These are phyloP conservation scores for Sericinus montela DNA, from an alignment of 2,888 invertebrate species.

Conservation along the genomic window DNA sequence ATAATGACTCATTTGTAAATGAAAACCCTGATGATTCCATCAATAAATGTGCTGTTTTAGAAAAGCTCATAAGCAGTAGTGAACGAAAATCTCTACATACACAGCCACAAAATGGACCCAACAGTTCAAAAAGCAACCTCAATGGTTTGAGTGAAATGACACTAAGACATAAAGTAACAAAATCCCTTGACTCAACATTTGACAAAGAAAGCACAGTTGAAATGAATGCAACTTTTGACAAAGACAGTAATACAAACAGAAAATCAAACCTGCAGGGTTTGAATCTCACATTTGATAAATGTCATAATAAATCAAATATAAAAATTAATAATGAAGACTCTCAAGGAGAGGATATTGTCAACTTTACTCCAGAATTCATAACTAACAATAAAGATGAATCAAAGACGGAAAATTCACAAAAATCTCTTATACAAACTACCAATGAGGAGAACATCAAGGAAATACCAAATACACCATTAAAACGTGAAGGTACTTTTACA, in stretches of 20 bases:
- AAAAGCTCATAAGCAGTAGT: slow-evolving; percentile 12
- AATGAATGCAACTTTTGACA: slow-evolving; percentile 25
- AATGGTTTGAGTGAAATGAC: too few relatives aligned
- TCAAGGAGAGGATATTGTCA: slow-evolving; percentile 44
- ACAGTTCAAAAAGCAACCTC: neutral
- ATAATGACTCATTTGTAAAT: neutral
- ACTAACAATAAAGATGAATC: slow-evolving; percentile 62
- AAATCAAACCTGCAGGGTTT: slow-evolving; percentile 41
- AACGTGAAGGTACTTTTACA: slow-evolving; percentile 66
- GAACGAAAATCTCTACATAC: slow-evolving; percentile 13
- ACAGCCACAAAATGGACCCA: neutral
- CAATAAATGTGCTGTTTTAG: slow-evolving; percentile 26
- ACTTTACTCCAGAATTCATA: slow-evolving; percentile 53
- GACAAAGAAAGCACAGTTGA: slow-evolving; percentile 33
- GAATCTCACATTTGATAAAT: slow-evolving; percentile 43
- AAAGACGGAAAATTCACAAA: slow-evolving; percentile 21
- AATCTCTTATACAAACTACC: neutral
- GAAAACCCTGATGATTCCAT: slow-evolving; percentile 4
- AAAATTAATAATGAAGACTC: slow-evolving; percentile 67
- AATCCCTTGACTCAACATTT: slow-evolving; percentile 39
- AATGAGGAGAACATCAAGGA: slow-evolving; percentile 3
- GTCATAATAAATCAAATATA: slow-evolving; percentile 40
- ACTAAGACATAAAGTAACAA: slow-evolving; percentile 16
- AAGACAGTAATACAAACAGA: slow-evolving; percentile 4
- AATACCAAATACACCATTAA: slow-evolving; percentile 37